These are phyloP conservation scores for Acleris cristana DNA, from an alignment of 2,888 invertebrate species.

Conservation along the genomic window DNA sequence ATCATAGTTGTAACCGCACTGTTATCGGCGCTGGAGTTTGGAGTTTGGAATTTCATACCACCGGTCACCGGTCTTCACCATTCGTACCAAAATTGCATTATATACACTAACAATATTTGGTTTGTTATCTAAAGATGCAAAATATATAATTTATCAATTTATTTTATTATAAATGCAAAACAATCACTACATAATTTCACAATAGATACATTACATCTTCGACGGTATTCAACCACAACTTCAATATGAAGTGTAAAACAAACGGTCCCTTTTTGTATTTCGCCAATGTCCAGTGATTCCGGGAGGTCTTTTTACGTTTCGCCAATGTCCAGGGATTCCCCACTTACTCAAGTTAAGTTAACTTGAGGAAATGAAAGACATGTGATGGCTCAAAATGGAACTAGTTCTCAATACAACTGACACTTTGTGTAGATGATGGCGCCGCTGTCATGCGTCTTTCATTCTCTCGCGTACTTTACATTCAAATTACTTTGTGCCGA, in stretches of 20 bases:
- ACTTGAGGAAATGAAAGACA: too few species aligned
- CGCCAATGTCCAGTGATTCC: too few species aligned
- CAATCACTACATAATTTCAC: conserved; percentile 35
- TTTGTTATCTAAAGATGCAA: conserved; percentile 42
- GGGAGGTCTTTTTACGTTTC: too few species aligned
- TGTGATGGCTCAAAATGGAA: too few species aligned
- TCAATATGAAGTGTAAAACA: conserved; percentile 45
- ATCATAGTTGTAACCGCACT: neutral
- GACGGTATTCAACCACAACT: conserved; percentile 40
- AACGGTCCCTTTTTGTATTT: neutral
- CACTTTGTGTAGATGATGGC: too few species aligned
- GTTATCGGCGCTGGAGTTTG: neutral
- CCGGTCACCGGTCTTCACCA: conserved; percentile 2
- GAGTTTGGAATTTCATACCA: neutral
- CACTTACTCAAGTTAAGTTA: too few species aligned
- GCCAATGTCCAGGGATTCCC: too few species aligned
- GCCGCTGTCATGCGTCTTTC: too few species aligned
- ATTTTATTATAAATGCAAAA: conserved; percentile 40
- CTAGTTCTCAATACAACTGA: too few species aligned
- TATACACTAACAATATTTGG: conserved; percentile 34
- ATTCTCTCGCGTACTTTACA: too few species aligned
- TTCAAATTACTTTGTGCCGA: too few species aligned
- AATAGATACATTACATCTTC: conserved; percentile 29
- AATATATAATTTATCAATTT: conserved; percentile 26
- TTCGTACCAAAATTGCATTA: conserved; percentile 24